Evolutionary conservation across 2,888 invertebrate species (phyloP), one percentile per base, ranked within the genome.

Genomic region (Sphecodes monilicornis): DNA sequence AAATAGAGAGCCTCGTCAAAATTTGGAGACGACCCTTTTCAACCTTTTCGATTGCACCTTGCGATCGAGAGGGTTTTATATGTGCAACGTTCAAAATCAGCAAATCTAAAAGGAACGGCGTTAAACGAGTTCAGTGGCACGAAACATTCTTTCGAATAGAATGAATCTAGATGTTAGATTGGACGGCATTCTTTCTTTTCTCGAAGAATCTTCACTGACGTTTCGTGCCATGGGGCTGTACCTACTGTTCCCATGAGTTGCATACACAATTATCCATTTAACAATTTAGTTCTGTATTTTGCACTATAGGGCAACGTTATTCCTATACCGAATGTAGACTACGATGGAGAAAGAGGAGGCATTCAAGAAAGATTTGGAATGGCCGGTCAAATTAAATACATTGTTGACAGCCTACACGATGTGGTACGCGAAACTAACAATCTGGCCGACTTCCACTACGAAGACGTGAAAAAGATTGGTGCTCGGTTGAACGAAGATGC

Each of bases 401-500:
- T 60, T 6, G 1, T 13, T 16, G 1, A 5, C 0, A 11, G 2
- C 0, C 1, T 29, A 0, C n/a, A 39, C 1, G 5, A 1, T 0
- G 1, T 6, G 4, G 8, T 66, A 11, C 1, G 16, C 10, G 3
- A 29, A 10, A 0, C 5, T 0, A n/a, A 2, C 4, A 3, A n/a
- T 2, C 3, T 32, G 10, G 46, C 73, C 3, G 3, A 0, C 4
- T 10, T 22, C 13, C 50, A 72, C 2, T 2, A 43, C 0, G 22
- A 50, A 3, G n/a, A 70, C 8, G 5, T 80, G 1, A 26, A 32
- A 26, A 32, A n/a, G 26, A 5, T 29, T 2, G 36, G 6, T 1
- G 1, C 2, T 0, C 29, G 36, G 5, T 26, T 22, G 39, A 43
- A 69, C 1, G 18, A 2, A 0, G 3, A 57, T 1, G 54, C 69